Percentiles rank a stretch among this genome's conserved stretches.
Conservation (phyloP, 2,888 invertebrate species). For the Drosophila diplacantha region DNA sequence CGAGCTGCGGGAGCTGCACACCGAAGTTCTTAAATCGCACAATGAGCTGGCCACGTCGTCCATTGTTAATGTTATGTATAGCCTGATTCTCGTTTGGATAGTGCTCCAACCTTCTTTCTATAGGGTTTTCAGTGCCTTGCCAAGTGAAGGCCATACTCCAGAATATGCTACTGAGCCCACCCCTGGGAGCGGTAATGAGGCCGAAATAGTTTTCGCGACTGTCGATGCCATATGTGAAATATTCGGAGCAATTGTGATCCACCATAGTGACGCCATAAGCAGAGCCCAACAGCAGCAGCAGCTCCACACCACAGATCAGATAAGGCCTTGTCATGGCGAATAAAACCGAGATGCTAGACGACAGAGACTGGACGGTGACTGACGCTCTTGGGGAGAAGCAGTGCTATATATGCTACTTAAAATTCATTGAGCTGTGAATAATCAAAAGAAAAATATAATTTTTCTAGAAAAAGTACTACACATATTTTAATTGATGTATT, state of each 20-base stretch:
- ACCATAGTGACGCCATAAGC: background rate
- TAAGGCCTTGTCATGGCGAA: background rate
- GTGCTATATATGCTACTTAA: background rate
- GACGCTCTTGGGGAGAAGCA: background rate
- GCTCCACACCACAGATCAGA: background rate
- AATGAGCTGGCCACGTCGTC: background rate
- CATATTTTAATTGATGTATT: too few relatives aligned
- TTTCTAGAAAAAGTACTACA: too few relatives aligned
- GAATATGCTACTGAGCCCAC: background rate
- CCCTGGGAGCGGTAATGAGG: background rate
- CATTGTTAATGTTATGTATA: background rate
- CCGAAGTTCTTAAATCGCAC: background rate
- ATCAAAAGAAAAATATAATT: too few relatives aligned
- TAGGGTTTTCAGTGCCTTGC: background rate
- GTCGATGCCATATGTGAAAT: background rate
- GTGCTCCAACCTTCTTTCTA: background rate
- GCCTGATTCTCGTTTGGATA: background rate
- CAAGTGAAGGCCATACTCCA: background rate
- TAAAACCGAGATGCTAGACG: background rate
- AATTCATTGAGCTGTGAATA: too few relatives aligned
- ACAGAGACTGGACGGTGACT: background rate
- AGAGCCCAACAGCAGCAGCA: background rate
- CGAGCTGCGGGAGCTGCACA: background rate
- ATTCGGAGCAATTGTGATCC: background rate
- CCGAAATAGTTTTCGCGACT: background rate